phyloP scores from a whole-genome alignment of 2,888 invertebrate species.

The Dryocosmus kuriphilus region DNA sequence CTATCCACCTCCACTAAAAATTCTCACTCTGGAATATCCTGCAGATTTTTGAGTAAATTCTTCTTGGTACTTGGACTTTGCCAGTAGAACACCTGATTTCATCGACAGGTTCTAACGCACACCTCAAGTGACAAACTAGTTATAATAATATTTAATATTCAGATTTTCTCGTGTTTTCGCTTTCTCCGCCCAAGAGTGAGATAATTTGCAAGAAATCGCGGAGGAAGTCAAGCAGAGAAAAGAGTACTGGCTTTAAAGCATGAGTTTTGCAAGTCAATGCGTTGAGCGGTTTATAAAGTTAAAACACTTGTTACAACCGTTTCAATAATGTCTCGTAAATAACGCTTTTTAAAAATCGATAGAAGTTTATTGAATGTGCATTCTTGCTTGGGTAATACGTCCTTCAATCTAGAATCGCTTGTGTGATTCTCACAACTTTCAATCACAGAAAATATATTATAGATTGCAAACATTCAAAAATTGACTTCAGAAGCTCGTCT shows the following conservation, averaged over 20 bases:
- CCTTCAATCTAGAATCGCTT: conserved; percentile 14
- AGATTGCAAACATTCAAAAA: not conserved
- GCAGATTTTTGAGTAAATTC: not conserved
- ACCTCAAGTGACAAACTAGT: conserved; percentile 14
- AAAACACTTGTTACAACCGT: conserved; percentile 25
- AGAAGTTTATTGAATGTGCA: not conserved
- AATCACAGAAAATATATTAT: conserved; percentile 6
- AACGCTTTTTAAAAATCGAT: conserved; percentile 2
- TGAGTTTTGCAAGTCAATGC: conserved; percentile 32
- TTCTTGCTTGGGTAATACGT: conserved; percentile 1
- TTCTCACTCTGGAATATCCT: not conserved
- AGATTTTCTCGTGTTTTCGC: conserved; percentile 28
- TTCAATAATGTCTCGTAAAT: conserved; percentile 31
- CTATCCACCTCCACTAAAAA: not conserved
- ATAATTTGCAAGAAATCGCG: conserved; percentile 29
- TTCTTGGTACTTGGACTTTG: not conserved
- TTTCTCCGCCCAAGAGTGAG: conserved; percentile 28
- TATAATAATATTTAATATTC: conserved; percentile 32
- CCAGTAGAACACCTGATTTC: conserved; percentile 1
- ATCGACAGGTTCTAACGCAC: conserved; percentile 21
- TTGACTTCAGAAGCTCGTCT: not conserved
- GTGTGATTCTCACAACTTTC: conserved; percentile 11
- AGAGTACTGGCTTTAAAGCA: conserved; percentile 19
- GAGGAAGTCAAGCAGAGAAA: conserved; percentile 32
- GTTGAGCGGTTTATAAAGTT: conserved; percentile 13